Percentiles rank a stretch among this genome's conserved stretches.
phyloP scores from a whole-genome alignment of 2,888 invertebrate genomes.

The Cataglyphis albicans region DNA sequence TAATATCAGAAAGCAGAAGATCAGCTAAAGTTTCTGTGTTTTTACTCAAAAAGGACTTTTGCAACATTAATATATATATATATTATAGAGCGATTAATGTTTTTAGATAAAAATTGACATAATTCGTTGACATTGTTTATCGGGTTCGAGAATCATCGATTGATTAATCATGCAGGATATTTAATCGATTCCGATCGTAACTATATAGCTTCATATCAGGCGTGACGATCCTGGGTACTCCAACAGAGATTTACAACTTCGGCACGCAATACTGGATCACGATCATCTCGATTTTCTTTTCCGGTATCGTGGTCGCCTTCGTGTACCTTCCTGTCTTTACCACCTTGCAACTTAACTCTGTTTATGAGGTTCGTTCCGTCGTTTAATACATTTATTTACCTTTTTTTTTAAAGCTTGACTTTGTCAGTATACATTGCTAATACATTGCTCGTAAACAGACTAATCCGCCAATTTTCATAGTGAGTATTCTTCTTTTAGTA shows the following conservation, averaged over 20 bases:
- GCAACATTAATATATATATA: not conserved
- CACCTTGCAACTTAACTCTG: conserved; percentile 91
- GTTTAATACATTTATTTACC: not conserved
- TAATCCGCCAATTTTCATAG: not conserved
- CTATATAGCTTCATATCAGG: conserved; percentile 93
- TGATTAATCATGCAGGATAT: conserved; percentile 34
- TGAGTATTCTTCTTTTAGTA: conserved; percentile 88
- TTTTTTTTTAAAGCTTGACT: not conserved
- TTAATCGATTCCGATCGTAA: conserved; percentile 38
- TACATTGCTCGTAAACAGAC: too few species aligned
- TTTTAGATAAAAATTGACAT: not conserved
- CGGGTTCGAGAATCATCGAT: conserved; percentile 10
- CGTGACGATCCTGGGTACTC: conserved; percentile 94
- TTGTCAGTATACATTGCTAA: not conserved
- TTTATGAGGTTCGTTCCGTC: conserved; percentile 90
- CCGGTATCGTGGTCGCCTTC: conserved; percentile 89
- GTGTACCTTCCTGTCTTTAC: conserved; percentile 94
- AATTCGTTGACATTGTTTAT: conserved; percentile 8
- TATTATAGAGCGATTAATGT: not conserved
- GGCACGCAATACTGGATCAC: conserved; percentile 94
- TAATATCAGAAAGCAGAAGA: not conserved
- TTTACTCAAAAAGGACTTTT: not conserved
- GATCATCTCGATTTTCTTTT: conserved; percentile 90
- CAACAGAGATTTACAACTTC: conserved; percentile 94
- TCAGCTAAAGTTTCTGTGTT: too few species aligned